Conservation (phyloP, 2,113 vertebrate genomes). For the Tupaia chinensis region DNA sequence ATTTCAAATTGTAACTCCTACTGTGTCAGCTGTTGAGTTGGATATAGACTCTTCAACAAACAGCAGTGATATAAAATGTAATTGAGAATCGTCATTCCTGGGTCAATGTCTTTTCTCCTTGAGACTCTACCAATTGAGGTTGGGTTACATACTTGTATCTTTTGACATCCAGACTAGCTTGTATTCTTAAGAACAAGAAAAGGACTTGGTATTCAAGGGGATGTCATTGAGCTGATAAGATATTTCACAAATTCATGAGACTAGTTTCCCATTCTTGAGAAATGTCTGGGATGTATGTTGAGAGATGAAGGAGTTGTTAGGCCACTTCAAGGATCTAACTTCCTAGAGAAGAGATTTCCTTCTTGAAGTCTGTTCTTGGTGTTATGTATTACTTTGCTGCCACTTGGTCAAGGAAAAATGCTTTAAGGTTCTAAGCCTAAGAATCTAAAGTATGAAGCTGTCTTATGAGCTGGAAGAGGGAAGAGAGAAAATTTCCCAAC, state of each 20-base stretch:
- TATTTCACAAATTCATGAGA: constrained; percentile 17
- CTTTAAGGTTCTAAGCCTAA: constrained; percentile 47
- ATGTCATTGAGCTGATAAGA: constrained; percentile 60
- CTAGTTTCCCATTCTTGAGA: constrained; percentile 40
- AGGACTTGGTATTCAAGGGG: constrained; percentile 51
- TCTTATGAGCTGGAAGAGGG: background rate
- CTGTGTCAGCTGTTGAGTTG: constrained; percentile 47
- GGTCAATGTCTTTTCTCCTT: constrained; percentile 38
- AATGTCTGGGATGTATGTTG: constrained; percentile 33
- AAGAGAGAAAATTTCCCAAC: constrained; percentile 26
- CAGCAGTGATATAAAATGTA: constrained; percentile 50
- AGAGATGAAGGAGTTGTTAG: constrained; percentile 33
- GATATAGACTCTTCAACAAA: background rate
- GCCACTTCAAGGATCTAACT: constrained; percentile 55
- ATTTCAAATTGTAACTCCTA: constrained; percentile 47
- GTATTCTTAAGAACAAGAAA: constrained; percentile 47
- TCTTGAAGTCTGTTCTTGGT: constrained; percentile 50
- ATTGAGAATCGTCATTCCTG: background rate
- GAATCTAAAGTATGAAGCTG: background rate
- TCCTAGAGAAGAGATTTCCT: constrained; percentile 51
- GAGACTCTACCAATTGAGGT: constrained; percentile 35
- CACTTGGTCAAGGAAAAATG: constrained; percentile 63
- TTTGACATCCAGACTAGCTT: constrained; percentile 34
- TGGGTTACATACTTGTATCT: constrained; percentile 42
- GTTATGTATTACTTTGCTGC: constrained; percentile 61